Percentiles rank a stretch among this genome's conserved stretches.
These are phyloP conservation scores for Emydura subglobosa DNA, from an alignment of 2,113 vertebrate genomes.

Conservation along the genomic window DNA sequence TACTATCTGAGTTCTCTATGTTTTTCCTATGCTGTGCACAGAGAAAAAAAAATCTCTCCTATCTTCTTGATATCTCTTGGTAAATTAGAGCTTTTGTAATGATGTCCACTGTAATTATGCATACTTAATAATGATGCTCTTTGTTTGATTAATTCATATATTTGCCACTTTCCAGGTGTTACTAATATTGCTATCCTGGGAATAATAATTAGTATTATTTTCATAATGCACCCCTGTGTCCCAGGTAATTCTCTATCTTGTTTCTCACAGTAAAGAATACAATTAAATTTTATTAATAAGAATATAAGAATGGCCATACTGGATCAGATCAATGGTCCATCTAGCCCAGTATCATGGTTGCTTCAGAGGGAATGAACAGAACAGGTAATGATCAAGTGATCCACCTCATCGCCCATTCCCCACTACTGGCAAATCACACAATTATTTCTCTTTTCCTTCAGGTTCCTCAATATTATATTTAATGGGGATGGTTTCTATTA, in stretches of 20 bases:
- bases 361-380: no score
- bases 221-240: background rate
- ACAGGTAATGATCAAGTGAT: background rate
- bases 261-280: constrained; percentile 29
- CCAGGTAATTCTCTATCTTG: constrained; percentile 13
- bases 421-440: background rate
- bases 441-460: background rate
- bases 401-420: no score
- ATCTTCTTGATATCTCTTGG: no score
- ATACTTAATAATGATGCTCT: background rate
- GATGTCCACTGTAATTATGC: constrained; percentile 37
- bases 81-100: constrained; percentile 28
- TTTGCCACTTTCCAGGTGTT: no score
- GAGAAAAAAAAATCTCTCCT: no score
- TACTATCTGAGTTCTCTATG: no score
- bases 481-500: background rate
- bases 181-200: no score
- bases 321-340: no score
- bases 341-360: no score
- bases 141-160: background rate
- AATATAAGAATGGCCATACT: no score
- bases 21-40: no score
- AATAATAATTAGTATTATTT: no score
- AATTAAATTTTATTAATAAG: background rate
- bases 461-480: constrained; percentile 43